Percentiles rank a stretch among this genome's conserved stretches.
Conservation (phyloP, 2,113 vertebrate species). For the Tursiops truncatus region DNA sequence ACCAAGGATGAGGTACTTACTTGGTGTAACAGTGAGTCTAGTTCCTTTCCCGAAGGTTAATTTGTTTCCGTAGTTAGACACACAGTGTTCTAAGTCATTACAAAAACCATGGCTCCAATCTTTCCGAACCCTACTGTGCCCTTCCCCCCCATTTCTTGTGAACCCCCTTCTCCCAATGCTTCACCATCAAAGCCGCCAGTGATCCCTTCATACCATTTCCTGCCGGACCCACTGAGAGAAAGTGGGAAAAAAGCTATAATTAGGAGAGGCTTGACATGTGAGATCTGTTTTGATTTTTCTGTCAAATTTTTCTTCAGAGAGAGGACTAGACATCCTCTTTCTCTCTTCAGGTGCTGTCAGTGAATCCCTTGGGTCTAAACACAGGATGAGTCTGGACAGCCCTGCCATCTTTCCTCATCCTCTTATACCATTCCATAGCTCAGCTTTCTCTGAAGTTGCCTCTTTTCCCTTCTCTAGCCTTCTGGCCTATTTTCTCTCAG, state of each 20-base stretch:
- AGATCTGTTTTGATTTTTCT: slow-evolving; percentile 45
- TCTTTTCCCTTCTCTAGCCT: background rate
- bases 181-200: slow-evolving; percentile 3
- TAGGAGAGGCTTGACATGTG: background rate
- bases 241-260: slow-evolving; percentile 35
- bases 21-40: slow-evolving; percentile 55
- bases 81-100: slow-evolving; percentile 58
- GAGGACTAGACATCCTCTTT: slow-evolving; percentile 33
- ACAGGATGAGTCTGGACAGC: background rate
- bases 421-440: background rate
- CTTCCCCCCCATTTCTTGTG: background rate
- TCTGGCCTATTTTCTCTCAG: background rate
- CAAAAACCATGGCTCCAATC: slow-evolving; percentile 43
- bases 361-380: background rate
- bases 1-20: slow-evolving; percentile 65
- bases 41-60: slow-evolving; percentile 69
- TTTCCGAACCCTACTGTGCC: background rate
- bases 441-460: background rate
- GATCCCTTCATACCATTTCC: background rate
- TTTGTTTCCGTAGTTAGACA: slow-evolving; percentile 2
- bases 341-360: background rate
- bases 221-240: background rate
- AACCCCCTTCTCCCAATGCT: background rate
- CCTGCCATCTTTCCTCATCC: background rate
- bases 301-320: slow-evolving; percentile 37